Percentiles rank a stretch among this genome's conserved stretches.
Conservation (phyloP, 2,888 invertebrate genomes). For the Spialia ferax region DNA sequence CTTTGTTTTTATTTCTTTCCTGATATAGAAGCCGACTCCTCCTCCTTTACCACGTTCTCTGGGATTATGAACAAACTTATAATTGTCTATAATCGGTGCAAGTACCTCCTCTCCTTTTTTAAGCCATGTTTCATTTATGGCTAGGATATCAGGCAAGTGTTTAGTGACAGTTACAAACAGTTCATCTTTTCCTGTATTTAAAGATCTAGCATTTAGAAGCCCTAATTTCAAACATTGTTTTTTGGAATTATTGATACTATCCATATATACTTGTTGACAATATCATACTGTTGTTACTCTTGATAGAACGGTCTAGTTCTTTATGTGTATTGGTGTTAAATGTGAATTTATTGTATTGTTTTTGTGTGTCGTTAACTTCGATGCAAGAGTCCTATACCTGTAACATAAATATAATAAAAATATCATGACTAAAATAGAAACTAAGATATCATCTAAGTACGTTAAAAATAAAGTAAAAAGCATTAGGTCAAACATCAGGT, state of each 20-base stretch:
- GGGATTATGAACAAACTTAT: background rate
- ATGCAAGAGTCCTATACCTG: background rate
- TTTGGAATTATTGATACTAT: background rate
- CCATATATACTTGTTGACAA: background rate
- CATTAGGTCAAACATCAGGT: background rate
- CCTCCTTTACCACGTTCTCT: background rate
- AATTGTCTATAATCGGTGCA: background rate
- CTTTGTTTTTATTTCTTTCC: background rate
- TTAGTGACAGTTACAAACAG: background rate
- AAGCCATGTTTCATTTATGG: background rate
- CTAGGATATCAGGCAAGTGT: background rate
- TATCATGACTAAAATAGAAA: too few species aligned
- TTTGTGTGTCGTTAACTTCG: background rate
- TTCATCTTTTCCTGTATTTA: slow-evolving; percentile 1
- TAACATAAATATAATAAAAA: background rate
- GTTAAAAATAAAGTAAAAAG: background rate
- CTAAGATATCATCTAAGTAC: too few species aligned
- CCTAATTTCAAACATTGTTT: background rate
- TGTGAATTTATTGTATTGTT: background rate
- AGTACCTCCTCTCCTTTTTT: background rate
- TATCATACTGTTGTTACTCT: background rate
- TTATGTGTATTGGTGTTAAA: background rate
- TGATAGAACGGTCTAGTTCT: background rate
- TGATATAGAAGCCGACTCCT: background rate
- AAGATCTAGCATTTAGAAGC: background rate